Evolutionary conservation across 2,888 invertebrate species (phyloP).

Genomic region (Ectemnius continuus): DNA sequence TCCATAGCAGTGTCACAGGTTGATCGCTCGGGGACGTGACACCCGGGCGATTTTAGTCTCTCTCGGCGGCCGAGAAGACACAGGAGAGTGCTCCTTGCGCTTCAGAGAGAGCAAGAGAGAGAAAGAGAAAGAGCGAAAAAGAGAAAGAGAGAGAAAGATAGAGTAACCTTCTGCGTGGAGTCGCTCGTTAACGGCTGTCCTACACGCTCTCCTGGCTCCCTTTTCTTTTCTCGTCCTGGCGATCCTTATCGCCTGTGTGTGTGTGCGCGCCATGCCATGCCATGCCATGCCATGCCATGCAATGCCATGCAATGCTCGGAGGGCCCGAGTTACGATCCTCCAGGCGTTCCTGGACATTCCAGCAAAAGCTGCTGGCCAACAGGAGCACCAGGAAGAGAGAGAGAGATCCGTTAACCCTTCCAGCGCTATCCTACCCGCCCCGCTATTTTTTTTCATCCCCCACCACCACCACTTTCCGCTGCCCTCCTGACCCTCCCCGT

Average conservation of each 20-base stretch:
- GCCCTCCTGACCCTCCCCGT: background rate
- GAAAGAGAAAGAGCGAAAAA: background rate
- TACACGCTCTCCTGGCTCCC: slow-evolving; percentile 56
- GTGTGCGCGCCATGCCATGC: slow-evolving; percentile 42
- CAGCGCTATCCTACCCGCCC: background rate
- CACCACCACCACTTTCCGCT: background rate
- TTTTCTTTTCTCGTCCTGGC: slow-evolving; percentile 53
- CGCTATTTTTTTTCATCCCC: background rate
- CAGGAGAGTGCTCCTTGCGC: background rate
- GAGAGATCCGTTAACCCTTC: slow-evolving; percentile 40
- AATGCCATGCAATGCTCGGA: slow-evolving; percentile 31
- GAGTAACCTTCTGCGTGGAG: slow-evolving; percentile 55
- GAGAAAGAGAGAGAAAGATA: slow-evolving; percentile 23
- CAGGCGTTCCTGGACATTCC: slow-evolving; percentile 61
- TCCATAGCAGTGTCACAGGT: too few relatives aligned
- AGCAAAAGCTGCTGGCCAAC: slow-evolving; percentile 38
- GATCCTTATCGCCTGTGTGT: slow-evolving; percentile 64
- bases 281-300: slow-evolving; percentile 22
- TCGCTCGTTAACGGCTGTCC: slow-evolving; percentile 66
- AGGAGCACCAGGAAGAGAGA: slow-evolving; percentile 40
- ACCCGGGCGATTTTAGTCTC: too few relatives aligned
- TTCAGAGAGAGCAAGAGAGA: background rate
- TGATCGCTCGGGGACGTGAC: too few relatives aligned
- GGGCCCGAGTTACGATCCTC: slow-evolving; percentile 57
- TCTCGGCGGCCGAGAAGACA: background rate